A percentile compares a stretch with the other conserved stretches of the same genome.
Conservation (phyloP, 2,797 vertebrate genomes). For the Spea hammondii region DNA sequence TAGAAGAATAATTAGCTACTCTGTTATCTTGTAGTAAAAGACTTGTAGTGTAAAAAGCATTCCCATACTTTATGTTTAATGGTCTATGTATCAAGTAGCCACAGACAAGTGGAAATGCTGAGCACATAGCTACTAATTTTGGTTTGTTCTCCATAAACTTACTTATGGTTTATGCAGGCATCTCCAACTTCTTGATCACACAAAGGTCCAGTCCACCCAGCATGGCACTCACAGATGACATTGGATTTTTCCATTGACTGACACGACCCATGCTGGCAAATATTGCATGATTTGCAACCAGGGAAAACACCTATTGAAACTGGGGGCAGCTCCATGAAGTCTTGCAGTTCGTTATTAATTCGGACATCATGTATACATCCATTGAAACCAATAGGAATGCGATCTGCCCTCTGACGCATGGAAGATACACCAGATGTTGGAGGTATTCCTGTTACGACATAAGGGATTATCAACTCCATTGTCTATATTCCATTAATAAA, state of each 20-base stretch:
- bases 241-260: conserved; percentile 83
- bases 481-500: background rate
- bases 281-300: conserved; percentile 90
- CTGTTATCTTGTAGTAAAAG: no score
- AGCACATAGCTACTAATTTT: background rate
- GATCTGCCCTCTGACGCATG: conserved; percentile 82
- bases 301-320: conserved; percentile 80
- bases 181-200: conserved; percentile 82
- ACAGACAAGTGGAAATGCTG: no score
- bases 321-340: conserved; percentile 77
- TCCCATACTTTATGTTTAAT: no score
- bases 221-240: conserved; percentile 88
- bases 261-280: conserved; percentile 89
- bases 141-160: conserved; percentile 50
- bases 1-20: no score
- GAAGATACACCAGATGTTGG: conserved; percentile 80
- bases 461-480: background rate
- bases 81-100: no score
- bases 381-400: conserved; percentile 83
- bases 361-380: conserved; percentile 92
- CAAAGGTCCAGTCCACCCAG: conserved; percentile 79
- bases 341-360: conserved; percentile 91
- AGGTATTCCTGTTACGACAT: conserved; percentile 77
- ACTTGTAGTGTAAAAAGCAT: no score
- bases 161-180: conserved; percentile 86